These are phyloP conservation scores for Hypocryptadius cinnamomeus DNA, from an alignment of 2,113 vertebrate species.

Conservation along the genomic window DNA sequence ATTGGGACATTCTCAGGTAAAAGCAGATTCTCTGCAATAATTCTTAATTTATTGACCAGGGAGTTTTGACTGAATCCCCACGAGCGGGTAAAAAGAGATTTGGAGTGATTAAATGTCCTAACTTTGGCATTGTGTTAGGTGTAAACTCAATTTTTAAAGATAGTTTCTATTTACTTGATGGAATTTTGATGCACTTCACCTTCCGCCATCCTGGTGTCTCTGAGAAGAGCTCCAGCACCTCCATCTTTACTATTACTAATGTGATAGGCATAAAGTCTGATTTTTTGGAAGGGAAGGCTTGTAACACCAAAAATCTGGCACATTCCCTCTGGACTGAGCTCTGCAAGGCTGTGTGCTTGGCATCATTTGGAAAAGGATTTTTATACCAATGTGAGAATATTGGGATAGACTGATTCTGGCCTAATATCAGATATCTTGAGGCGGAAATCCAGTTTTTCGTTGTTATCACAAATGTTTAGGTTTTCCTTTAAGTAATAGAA, in stretches of 20 bases:
- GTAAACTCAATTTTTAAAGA: not conserved
- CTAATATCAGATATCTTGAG: not conserved
- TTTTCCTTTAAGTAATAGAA: not conserved
- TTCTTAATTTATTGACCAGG: not conserved
- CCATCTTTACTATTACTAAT: not conserved
- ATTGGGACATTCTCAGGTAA: not conserved
- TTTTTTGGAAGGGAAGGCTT: not conserved
- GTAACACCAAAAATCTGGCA: not conserved
- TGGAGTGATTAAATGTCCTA: not conserved
- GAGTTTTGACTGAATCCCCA: not conserved
- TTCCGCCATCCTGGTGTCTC: not conserved
- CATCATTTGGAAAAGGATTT: not conserved
- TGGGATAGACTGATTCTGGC: not conserved
- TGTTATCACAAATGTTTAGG: not conserved
- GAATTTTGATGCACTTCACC: not conserved
- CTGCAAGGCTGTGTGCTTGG: not conserved
- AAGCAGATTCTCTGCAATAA: not conserved
- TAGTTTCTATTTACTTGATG: not conserved
- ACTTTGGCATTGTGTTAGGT: not conserved
- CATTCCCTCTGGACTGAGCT: not conserved
- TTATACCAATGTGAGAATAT: not conserved
- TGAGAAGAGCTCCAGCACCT: not conserved
- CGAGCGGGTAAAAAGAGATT: not conserved
- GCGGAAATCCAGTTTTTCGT: not conserved
- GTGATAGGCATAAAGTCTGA: not conserved